A percentile compares a stretch with the other conserved stretches of the same genome.
Conservation (phyloP, 2,888 invertebrate genomes). For the Cosmopolites sordidus region DNA sequence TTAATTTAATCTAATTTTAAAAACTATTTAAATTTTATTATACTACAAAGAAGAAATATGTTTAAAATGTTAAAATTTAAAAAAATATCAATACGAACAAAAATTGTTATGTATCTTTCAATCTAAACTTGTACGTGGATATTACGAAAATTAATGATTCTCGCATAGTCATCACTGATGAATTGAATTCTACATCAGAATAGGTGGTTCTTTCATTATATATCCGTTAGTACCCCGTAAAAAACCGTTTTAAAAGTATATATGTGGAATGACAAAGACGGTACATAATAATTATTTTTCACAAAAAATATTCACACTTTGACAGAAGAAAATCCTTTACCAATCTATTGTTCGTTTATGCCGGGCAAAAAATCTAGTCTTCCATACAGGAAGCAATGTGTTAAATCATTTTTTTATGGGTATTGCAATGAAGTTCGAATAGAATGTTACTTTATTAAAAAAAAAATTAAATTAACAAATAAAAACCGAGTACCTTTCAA, state of each 20-base stretch:
- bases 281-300: neutral
- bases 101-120: neutral
- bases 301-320: conserved; percentile 1
- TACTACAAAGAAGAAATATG: no score
- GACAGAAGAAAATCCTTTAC: neutral
- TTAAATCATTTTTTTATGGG: no score
- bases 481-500: no score
- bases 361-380: neutral
- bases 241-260: neutral
- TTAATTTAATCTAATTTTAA: no score
- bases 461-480: no score
- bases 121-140: neutral
- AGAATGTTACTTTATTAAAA: no score
- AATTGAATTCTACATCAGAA: neutral
- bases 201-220: neutral
- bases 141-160: neutral
- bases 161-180: neutral
- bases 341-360: neutral
- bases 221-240: neutral
- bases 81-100: no score
- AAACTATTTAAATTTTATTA: no score
- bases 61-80: no score
- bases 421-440: no score
- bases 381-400: neutral
- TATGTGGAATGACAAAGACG: neutral